Base-by-base conservation (phyloP, 1,140 invertebrate genomes). In the Danaus plexippus region DNA sequence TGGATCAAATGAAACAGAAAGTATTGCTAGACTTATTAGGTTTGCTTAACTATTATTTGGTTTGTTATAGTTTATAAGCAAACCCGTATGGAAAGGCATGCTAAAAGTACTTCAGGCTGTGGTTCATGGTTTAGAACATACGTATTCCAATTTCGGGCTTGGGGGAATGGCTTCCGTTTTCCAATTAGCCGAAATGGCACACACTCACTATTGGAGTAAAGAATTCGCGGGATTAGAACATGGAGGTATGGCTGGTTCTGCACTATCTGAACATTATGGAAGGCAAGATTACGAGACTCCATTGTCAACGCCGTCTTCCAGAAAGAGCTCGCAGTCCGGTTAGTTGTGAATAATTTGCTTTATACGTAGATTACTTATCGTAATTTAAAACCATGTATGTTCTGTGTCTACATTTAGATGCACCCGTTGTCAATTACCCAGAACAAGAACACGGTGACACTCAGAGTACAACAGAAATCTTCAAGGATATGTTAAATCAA, bases 141-240 rank as follows among this genome's bases (percentile, higher is more conserved):
- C 96, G 1, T 99, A 95, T 77, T 90, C 92, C 12, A 98, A 98
- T 88, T 96, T 96, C 72, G 97, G 97, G 0, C 89, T 97, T 0
- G 97, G 97, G 52, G 98, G 98, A 15, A 97, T 99, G 93, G 98
- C 98, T 0, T 98, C 96, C 3, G 95, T 97, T 10, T 98, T 97
- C 82, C 97, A 98, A 86, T 89, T 99, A 47, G 92, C 99, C 62
- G 98, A 99, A 89, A 97, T 99, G 75, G 96, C 97, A 2, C 97
- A 99, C 84, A 99, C 98, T 0, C 98, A 99, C 86, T 99, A 96
- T 79, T 99, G 97, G 97, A 94, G 93, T 50, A 95, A 96, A 77
- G 97, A 98, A 74, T 91, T 95, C 46, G 89, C 87, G 15, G 87
- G 67, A 0, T 48, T 83, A 4, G 80, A 82, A n/a, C 78, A 80